Evolutionary conservation across 2,797 vertebrate species (phyloP).

Genomic region (Sebastes diploproa): DNA sequence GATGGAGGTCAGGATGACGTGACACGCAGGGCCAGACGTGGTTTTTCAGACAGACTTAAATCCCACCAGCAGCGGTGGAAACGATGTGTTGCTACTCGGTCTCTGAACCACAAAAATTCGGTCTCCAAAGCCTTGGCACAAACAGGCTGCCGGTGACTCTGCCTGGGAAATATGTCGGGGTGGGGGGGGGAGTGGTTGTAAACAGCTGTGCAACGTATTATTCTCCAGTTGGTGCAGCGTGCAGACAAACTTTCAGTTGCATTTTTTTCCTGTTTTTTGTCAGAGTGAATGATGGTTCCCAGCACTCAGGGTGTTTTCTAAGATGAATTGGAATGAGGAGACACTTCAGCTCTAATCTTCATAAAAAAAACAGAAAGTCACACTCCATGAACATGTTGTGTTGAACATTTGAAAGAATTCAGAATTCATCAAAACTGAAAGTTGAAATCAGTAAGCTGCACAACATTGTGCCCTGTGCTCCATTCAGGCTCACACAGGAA

Average conservation of each 20-base stretch:
- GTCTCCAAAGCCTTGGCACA: conserved; percentile 48
- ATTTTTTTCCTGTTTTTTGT: neutral
- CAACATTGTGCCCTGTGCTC: conserved; percentile 11
- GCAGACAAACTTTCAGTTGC: neutral
- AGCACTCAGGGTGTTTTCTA: neutral
- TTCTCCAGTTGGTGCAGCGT: conserved; percentile 11
- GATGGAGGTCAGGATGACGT: conserved; percentile 70
- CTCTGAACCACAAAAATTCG: conserved; percentile 59
- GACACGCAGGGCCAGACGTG: conserved; percentile 64
- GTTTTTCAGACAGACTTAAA: conserved; percentile 62
- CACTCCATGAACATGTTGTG: neutral
- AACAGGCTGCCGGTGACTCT: conserved; percentile 42
- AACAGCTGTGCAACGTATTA: conserved; percentile 59
- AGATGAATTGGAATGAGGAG: neutral
- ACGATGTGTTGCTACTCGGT: conserved; percentile 59
- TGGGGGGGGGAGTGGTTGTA: conserved; percentile 21
- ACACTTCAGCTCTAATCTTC: neutral
- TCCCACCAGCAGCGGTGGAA: conserved; percentile 60
- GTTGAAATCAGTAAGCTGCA: conserved; percentile 29
- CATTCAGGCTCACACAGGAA: conserved; percentile 5
- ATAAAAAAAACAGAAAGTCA: neutral
- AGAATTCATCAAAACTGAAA: neutral
- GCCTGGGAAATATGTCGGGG: conserved; percentile 47
- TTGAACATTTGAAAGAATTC: neutral
- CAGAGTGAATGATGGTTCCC: neutral